phyloP scores from a whole-genome alignment of 2,113 vertebrate species.

The Pelusios castaneus region DNA sequence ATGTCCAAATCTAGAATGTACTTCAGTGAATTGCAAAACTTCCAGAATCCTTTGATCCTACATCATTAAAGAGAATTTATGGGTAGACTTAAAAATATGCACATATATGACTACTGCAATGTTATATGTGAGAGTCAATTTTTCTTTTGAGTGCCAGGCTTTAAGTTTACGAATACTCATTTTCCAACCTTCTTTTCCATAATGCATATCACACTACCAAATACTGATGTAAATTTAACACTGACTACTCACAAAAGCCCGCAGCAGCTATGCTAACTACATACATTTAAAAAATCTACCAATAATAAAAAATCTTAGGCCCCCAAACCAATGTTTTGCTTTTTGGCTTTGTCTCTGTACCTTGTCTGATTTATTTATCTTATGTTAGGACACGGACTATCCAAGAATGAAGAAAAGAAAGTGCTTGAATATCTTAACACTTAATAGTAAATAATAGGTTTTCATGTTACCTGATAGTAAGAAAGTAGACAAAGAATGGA shows the following conservation, averaged over 20 bases:
- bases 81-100: background rate
- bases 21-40: background rate
- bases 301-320: background rate
- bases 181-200: background rate
- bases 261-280: background rate
- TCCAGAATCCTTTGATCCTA: constrained; percentile 5
- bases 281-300: background rate
- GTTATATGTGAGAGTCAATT: background rate
- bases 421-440: background rate
- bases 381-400: background rate
- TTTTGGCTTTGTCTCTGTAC: background rate
- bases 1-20: background rate
- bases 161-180: background rate
- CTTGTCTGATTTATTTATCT: background rate
- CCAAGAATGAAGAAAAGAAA: background rate
- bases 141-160: background rate
- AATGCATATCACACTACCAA: background rate
- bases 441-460: background rate
- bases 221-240: background rate
- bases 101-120: background rate
- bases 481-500: background rate
- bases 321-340: background rate
- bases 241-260: background rate
- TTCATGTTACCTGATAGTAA: background rate
- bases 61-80: background rate